Evolutionary conservation across 2,888 invertebrate genomes (phyloP), one percentile per base, ranked within the genome.

Genomic region (Acrocyrtus sp.): DNA sequence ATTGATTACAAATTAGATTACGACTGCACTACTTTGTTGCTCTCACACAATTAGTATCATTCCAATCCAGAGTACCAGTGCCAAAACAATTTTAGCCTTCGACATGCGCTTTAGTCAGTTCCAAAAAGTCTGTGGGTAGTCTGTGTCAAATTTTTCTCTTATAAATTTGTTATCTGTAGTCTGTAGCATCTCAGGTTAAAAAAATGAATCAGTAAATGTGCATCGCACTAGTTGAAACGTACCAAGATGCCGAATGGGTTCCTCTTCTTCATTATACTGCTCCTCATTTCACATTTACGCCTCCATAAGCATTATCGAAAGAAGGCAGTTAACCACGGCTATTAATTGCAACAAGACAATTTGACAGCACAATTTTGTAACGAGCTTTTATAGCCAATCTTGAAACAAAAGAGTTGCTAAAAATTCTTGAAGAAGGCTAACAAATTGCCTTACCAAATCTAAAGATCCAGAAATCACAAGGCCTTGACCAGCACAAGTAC

Each of bases 401-500:
- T n/a, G n/a, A n/a, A n/a, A n/a, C n/a, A n/a, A 34, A 6, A 12
- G 12, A 34, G 12, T 12, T 34, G 6, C 12, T 34, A 12, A 12
- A 8, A 34, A 12, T 34, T 8, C 6, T 34, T 6, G 6, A 34
- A 34, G 17, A 12, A 45, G 6, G 12, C 12, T 19, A 48, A 48
- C 3, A 2, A 19, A 21, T 45, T 45, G 17, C 22, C 58, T 15
- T 62, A 75, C 75, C 68, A 75, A 60, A 47, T 75, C 75, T 45
- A 75, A 26, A 50, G 50, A 72, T 39, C 65, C 75, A 47, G 68
- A 72, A 12, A 75, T 72, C 5, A 68, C 63, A 10, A 75, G 54
- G n/a, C 72, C 62, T 27, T 75, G 72, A 15, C 75, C 75, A 27
- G 66, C 67, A 39, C 72, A 56, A 27, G 72, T 61, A n/a, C 75